Evolutionary conservation across 2,113 vertebrate genomes (phyloP).

Genomic region (Phodopus roborovskii): DNA sequence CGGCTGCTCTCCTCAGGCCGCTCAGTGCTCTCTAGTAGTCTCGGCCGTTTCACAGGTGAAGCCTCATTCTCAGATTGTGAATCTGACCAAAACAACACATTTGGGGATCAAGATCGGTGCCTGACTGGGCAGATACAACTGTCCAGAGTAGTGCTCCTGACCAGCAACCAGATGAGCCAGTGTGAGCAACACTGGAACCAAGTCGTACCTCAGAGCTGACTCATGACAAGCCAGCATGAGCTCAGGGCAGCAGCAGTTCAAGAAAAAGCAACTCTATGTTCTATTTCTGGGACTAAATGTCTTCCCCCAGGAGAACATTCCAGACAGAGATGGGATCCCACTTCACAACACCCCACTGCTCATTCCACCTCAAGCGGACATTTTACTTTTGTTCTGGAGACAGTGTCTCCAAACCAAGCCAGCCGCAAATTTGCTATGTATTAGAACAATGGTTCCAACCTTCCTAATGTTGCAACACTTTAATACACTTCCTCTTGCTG

Average conservation of each 20-base stretch:
- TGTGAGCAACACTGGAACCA: background rate
- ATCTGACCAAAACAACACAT: slow-evolving; percentile 88
- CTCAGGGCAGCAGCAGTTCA: background rate
- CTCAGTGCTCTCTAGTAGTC: slow-evolving; percentile 89
- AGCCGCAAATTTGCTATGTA: background rate
- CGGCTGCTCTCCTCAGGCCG: slow-evolving; percentile 90
- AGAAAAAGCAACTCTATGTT: background rate
- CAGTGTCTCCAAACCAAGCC: background rate
- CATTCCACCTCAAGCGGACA: background rate
- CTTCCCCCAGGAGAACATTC: background rate
- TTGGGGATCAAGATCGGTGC: slow-evolving; percentile 76
- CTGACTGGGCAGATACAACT: background rate
- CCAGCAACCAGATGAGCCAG: background rate
- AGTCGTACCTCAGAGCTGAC: background rate
- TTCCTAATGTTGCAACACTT: background rate
- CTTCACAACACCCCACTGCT: background rate
- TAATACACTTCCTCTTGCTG: background rate
- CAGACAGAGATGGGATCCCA: background rate
- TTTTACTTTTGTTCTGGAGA: background rate
- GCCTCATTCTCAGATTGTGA: slow-evolving; percentile 95
- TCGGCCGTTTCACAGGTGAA: slow-evolving; percentile 94
- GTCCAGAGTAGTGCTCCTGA: background rate
- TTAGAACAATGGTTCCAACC: background rate
- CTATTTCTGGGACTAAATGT: background rate
- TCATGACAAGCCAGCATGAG: background rate